phyloP scores from a whole-genome alignment of 1,140 invertebrate species.

The Conus ventricosus region DNA sequence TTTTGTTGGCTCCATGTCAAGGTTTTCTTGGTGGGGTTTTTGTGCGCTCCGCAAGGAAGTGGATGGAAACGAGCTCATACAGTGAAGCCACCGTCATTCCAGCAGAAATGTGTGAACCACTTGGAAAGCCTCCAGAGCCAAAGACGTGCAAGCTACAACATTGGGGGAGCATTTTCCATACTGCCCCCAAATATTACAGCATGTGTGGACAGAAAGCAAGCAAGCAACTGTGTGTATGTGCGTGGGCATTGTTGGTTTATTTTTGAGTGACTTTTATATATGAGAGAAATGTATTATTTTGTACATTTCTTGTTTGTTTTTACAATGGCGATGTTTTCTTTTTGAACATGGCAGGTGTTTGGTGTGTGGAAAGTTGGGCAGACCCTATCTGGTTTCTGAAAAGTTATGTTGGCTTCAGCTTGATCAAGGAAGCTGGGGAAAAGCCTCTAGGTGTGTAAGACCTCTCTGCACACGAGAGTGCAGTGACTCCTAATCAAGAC shows the following conservation, averaged over 20 bases:
- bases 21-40: not conserved
- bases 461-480: not conserved
- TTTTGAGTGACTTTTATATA: constrained; percentile 68
- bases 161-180: not conserved
- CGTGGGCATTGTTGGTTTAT: constrained; percentile 57
- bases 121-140: not conserved
- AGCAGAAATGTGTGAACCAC: not conserved
- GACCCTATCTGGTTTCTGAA: not conserved
- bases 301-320: constrained; percentile 69
- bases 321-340: constrained; percentile 44
- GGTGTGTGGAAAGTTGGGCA: constrained; percentile 29
- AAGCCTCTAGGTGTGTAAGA: not conserved
- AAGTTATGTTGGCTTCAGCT: not conserved
- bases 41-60: not conserved
- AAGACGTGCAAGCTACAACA: not conserved
- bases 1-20: not conserved
- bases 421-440: not conserved
- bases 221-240: constrained; percentile 42
- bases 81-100: not conserved
- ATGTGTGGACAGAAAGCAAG: constrained; percentile 33
- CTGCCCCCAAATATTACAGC: not conserved
- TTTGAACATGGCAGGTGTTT: constrained; percentile 19
- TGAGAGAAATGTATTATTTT: constrained; percentile 67
- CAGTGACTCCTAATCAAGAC: not conserved
- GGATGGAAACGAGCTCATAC: not conserved